A percentile compares a stretch with the other conserved stretches of the same genome.
These are phyloP conservation scores for Lycophotia porphyrea DNA, from an alignment of 2,888 invertebrate genomes.

Conservation along the genomic window DNA sequence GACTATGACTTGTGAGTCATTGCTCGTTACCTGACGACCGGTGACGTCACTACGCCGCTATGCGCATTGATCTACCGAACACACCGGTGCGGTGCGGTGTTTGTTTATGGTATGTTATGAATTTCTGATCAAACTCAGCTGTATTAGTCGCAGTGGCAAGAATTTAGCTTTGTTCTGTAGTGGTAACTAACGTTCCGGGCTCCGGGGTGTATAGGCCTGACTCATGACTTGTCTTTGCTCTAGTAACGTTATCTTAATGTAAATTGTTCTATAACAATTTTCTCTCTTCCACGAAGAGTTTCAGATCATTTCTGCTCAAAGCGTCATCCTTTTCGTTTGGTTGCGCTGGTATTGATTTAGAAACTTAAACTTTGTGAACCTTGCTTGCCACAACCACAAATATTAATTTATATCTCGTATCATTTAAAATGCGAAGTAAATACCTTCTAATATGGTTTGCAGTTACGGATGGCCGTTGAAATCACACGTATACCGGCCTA, in stretches of 20 bases:
- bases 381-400: constrained; percentile 6
- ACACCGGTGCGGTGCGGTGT: constrained; percentile 27
- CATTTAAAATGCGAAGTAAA: constrained; percentile 43
- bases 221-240: constrained; percentile 13
- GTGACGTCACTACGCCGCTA: constrained; percentile 81
- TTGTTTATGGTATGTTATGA: constrained; percentile 62
- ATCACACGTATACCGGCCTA: constrained; percentile 67
- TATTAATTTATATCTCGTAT: constrained; percentile 7
- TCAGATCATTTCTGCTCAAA: not conserved
- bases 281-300: constrained; percentile 7
- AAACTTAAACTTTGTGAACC: not conserved
- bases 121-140: constrained; percentile 59
- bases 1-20: constrained; percentile 61
- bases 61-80: constrained; percentile 68
- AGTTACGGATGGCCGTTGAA: constrained; percentile 59
- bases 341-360: not conserved
- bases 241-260: constrained; percentile 8
- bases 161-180: constrained; percentile 37
- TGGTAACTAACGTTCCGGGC: not conserved
- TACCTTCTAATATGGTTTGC: constrained; percentile 47
- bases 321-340: not conserved
- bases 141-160: constrained; percentile 26
- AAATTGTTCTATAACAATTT: not conserved
- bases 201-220: not conserved
- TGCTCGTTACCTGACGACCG: constrained; percentile 53